Evolutionary conservation across 2,888 invertebrate genomes (phyloP).

Genomic region (Calameuta filiformis): DNA sequence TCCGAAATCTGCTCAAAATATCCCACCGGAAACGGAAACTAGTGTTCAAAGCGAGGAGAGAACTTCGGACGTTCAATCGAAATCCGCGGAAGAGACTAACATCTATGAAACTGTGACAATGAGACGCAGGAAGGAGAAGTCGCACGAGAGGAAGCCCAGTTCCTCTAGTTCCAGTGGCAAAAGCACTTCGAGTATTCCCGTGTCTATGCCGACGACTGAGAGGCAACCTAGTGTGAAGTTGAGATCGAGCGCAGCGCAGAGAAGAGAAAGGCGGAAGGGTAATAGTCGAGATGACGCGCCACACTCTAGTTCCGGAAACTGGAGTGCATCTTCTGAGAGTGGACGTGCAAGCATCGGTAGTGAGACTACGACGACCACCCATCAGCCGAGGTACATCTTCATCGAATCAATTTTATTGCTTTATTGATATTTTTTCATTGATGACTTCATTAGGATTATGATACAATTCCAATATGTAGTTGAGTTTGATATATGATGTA

Average conservation of each 20-base stretch:
- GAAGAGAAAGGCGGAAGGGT: constrained; percentile 76
- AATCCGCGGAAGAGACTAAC: constrained; percentile 68
- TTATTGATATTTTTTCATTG: not conserved
- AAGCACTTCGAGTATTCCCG: constrained; percentile 56
- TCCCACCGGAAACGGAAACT: constrained; percentile 64
- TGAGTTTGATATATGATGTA: not conserved
- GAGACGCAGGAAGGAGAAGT: constrained; percentile 76
- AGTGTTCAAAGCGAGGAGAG: constrained; percentile 68
- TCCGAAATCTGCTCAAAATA: constrained; percentile 51
- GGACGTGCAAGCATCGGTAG: constrained; percentile 88
- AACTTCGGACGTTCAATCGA: constrained; percentile 25
- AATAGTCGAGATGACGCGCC: constrained; percentile 79
- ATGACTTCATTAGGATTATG: not conserved
- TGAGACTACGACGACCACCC: constrained; percentile 78
- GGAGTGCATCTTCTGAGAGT: constrained; percentile 93
- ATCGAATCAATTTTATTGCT: not conserved
- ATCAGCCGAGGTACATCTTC: constrained; percentile 57
- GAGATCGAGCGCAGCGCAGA: constrained; percentile 79
- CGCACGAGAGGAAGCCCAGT: constrained; percentile 82
- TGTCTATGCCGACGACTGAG: constrained; percentile 47
- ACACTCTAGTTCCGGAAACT: constrained; percentile 92
- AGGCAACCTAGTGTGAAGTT: constrained; percentile 74
- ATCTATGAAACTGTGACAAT: constrained; percentile 76
- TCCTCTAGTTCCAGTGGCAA: constrained; percentile 73
- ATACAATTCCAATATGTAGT: not conserved